phyloP scores from a whole-genome alignment of 1,140 invertebrate genomes.

The Lineus longissimus region DNA sequence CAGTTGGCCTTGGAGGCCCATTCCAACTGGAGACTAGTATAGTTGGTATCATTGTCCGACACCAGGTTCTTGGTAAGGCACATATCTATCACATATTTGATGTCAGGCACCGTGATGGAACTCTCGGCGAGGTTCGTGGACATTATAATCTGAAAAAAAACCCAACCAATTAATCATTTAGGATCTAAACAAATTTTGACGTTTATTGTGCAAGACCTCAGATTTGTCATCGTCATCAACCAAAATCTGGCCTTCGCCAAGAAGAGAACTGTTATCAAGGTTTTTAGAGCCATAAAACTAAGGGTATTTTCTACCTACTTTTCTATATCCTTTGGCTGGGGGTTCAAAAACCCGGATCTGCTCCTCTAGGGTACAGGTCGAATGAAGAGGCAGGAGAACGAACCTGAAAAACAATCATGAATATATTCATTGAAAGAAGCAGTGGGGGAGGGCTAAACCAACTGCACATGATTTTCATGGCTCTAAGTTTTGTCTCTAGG shows the following conservation, averaged over 20 bases:
- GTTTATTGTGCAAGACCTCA: not conserved
- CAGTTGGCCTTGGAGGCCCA: conserved; percentile 91
- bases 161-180: too few relatives aligned
- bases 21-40: conserved; percentile 69
- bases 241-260: too few relatives aligned
- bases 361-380: conserved; percentile 47
- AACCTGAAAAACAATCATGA: conserved; percentile 24
- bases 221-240: too few relatives aligned
- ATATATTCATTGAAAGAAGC: not conserved
- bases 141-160: conserved; percentile 43
- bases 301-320: conserved; percentile 27
- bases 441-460: too few relatives aligned
- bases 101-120: conserved; percentile 60
- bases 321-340: conserved; percentile 34
- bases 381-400: conserved; percentile 45
- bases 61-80: conserved; percentile 83
- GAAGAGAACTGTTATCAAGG: too few relatives aligned
- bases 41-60: conserved; percentile 72
- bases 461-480: too few relatives aligned
- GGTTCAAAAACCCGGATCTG: conserved; percentile 43
- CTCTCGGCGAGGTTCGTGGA: conserved; percentile 56
- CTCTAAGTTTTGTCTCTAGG: too few relatives aligned
- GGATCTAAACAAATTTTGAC: not conserved
- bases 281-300: too few relatives aligned
- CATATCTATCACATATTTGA: conserved; percentile 94